Conservation (phyloP, 1,140 invertebrate species). For the Drosophila trapezifrons region DNA sequence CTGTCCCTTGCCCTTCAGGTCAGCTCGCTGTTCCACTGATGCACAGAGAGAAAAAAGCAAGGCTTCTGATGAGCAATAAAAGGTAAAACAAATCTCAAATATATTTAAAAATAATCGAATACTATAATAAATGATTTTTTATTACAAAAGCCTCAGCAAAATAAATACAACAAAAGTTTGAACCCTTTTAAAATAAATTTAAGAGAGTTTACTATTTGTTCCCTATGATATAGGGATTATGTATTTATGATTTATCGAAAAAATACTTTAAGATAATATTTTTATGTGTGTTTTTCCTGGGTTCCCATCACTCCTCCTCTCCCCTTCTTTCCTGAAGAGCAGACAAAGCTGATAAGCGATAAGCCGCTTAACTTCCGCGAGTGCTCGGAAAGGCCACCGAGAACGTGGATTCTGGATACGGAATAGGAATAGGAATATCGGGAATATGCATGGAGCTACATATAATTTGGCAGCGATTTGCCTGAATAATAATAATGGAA, state of each 20-base stretch:
- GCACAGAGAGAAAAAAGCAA: background rate
- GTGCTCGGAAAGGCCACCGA: conserved; percentile 16
- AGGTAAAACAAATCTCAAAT: background rate
- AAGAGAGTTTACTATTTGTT: background rate
- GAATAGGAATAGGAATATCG: conserved; percentile 27
- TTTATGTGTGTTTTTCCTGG: background rate
- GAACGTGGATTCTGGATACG: conserved; percentile 8
- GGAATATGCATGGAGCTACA: conserved; percentile 12
- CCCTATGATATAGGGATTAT: too few species aligned
- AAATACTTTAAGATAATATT: conserved; percentile 1
- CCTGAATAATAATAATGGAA: conserved; percentile 50
- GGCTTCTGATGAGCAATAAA: too few species aligned
- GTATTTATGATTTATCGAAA: background rate
- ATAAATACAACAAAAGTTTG: background rate
- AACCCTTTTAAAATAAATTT: too few species aligned
- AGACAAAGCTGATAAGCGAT: conserved; percentile 76
- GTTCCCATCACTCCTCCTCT: background rate
- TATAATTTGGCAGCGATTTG: conserved; percentile 49
- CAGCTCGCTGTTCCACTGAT: conserved; percentile 1
- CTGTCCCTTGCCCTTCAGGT: conserved; percentile 28
- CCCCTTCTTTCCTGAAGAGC: conserved; percentile 15
- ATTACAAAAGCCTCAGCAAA: too few species aligned
- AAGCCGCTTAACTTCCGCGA: conserved; percentile 64
- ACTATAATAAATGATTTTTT: too few species aligned
- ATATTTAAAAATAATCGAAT: too few species aligned